phyloP scores from a whole-genome alignment of 2,888 invertebrate species.

The Petrolisthes cinctipes region DNA sequence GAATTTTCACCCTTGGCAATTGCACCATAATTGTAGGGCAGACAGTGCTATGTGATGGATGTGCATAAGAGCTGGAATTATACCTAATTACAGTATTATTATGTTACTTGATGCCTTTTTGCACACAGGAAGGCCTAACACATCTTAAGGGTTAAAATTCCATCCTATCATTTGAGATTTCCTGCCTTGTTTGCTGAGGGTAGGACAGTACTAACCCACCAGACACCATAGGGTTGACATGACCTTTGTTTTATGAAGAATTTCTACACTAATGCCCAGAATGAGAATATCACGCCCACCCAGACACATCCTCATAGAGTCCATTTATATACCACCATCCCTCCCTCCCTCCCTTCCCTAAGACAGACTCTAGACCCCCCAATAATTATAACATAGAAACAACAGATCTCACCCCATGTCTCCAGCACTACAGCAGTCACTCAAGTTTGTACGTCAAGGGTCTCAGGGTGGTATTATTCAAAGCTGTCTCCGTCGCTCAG shows the following conservation, averaged over 20 bases:
- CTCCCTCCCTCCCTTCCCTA: too few relatives aligned
- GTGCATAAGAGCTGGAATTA: not conserved
- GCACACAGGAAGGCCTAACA: not conserved
- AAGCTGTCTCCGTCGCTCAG: too few relatives aligned
- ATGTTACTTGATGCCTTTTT: not conserved
- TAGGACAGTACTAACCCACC: not conserved
- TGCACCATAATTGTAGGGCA: not conserved
- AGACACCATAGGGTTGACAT: not conserved
- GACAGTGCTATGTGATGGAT: not conserved
- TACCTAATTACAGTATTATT: not conserved
- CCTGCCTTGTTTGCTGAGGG: not conserved
- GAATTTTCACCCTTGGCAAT: not conserved
- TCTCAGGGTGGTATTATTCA: too few relatives aligned
- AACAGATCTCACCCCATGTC: too few relatives aligned
- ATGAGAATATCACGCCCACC: too few relatives aligned
- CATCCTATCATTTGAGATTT: not conserved
- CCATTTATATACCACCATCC: too few relatives aligned
- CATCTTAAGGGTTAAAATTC: slow-evolving; percentile 8
- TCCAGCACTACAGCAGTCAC: too few relatives aligned
- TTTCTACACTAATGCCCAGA: too few relatives aligned
- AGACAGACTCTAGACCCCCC: too few relatives aligned
- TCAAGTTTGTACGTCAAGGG: too few relatives aligned
- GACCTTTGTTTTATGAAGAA: not conserved
- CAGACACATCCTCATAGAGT: too few relatives aligned
- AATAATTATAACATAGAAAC: too few relatives aligned